Conservation (phyloP, 2,888 invertebrate genomes). For the Agrotis clavis region DNA sequence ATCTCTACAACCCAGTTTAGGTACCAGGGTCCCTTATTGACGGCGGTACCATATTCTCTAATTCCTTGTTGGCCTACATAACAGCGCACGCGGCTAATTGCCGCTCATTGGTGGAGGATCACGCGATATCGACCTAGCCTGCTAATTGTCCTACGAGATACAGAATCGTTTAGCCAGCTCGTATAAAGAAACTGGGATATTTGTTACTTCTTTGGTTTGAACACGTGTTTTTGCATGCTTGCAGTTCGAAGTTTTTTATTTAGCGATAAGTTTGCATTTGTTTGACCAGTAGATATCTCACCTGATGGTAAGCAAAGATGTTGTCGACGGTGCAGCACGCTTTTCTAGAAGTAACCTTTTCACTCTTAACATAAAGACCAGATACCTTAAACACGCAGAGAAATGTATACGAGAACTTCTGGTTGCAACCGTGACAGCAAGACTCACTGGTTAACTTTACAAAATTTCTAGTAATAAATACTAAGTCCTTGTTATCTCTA, state of each 20-base stretch:
- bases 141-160: slow-evolving; percentile 73
- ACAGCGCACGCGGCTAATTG: slow-evolving; percentile 79
- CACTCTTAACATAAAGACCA: no score
- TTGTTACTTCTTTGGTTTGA: not conserved
- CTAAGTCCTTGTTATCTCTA: no score
- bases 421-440: no score
- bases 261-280: no score
- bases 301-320: no score
- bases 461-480: no score
- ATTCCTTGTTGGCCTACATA: slow-evolving; percentile 81
- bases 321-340: no score
- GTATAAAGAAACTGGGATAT: slow-evolving; percentile 45
- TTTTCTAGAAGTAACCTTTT: no score
- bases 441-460: no score
- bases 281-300: no score
- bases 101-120: slow-evolving; percentile 77
- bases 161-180: slow-evolving; percentile 48
- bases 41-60: slow-evolving; percentile 69
- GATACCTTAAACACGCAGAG: no score
- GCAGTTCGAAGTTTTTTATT: not conserved
- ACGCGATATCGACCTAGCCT: slow-evolving; percentile 78
- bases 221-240: slow-evolving; percentile 30
- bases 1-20: slow-evolving; percentile 37
- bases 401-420: no score
- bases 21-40: slow-evolving; percentile 50